Evolutionary conservation across 1,140 invertebrate species (phyloP), one percentile per base, ranked within the genome.

Genomic region (Bombus pascuorum): DNA sequence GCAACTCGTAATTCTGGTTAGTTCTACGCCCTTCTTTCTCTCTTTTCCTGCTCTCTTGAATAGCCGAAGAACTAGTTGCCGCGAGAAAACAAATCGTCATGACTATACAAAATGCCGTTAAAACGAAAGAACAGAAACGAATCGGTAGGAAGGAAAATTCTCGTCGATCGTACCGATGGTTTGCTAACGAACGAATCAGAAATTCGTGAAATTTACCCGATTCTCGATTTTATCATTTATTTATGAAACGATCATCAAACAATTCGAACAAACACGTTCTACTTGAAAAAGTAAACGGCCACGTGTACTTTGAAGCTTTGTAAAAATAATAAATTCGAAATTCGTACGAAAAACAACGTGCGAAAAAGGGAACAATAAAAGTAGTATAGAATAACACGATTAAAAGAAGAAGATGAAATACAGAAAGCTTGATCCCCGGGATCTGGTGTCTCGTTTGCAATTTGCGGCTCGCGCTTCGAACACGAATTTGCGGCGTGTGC

Each of bases 371-470:
- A n/a, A 28, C 5, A 13, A 22, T 6, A 53, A 71, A 47, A 53
- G 6, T 34, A 25, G 12, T 32, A 28, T 25, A 32, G n/a, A 5
- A n/a, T 59, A 81, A 18, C 32, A 28, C 22, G 57, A 62, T 44
- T 34, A 47, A 47, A 75, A n/a, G 39, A 13, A 25, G 3, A 32
- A n/a, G 34, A 34, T 65, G 44, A 75, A 39, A 42, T 47, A 9
- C 15, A 28, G 47, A 68, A 37, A 47, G 81, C 62, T 83, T 70
- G 82, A 83, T 65, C 74, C 62, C 37, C 74, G 32, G 65, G 25
- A 62, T 86, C 83, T 59, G 83, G 87, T 86, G 84, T 83, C 62
- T 84, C 59, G 77, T 62, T 89, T 85, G 70, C 88, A 87, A 90
- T 89, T 89, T 75, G 76, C 68, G 42, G 81, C 85, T 65, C 18